Conservation (phyloP, 23 tunicate species). For the Phallusia fumigata region DNA sequence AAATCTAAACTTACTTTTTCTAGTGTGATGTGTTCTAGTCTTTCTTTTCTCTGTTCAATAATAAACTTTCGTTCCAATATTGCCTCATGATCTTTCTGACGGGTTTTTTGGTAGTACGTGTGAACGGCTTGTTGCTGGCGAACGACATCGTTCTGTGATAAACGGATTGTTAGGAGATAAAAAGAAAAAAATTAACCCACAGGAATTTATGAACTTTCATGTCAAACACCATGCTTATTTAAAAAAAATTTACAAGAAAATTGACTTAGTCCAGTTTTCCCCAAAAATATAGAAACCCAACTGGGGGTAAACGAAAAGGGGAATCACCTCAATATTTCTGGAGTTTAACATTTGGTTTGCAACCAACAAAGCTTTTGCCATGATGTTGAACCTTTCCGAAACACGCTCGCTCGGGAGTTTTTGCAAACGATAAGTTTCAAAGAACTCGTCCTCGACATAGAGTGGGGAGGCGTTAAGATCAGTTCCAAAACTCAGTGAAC, state of each 20-base stretch:
- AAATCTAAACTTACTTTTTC: conserved; percentile 72
- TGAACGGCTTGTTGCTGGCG: conserved; percentile 33
- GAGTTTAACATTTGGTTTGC: conserved; percentile 70
- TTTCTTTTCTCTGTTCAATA: conserved; percentile 81
- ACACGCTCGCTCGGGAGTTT: conserved; percentile 93
- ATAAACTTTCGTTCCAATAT: conserved; percentile 65
- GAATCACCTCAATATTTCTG: conserved; percentile 16
- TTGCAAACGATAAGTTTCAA: conserved; percentile 79
- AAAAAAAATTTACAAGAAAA: too few species aligned
- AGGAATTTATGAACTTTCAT: too few species aligned
- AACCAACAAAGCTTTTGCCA: conserved; percentile 72
- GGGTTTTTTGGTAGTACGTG: conserved; percentile 53
- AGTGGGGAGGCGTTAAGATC: conserved; percentile 97
- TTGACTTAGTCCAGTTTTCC: too few species aligned
- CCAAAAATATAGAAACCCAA: too few species aligned
- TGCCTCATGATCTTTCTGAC: conserved; percentile 53
- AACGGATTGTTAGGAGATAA: too few species aligned
- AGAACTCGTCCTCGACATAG: conserved; percentile 97
- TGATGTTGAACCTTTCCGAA: conserved; percentile 77
- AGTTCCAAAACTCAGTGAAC: conserved; percentile 80
- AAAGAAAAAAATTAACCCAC: too few species aligned
- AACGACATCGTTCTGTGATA: conserved; percentile 27
- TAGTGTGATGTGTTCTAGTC: conserved; percentile 60
- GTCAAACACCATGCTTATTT: too few species aligned
- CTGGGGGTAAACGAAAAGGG: too few species aligned